Evolutionary conservation across 2,113 vertebrate genomes (phyloP), one percentile per base, ranked within the genome.

Genomic region (Gasterosteus nipponicus): DNA sequence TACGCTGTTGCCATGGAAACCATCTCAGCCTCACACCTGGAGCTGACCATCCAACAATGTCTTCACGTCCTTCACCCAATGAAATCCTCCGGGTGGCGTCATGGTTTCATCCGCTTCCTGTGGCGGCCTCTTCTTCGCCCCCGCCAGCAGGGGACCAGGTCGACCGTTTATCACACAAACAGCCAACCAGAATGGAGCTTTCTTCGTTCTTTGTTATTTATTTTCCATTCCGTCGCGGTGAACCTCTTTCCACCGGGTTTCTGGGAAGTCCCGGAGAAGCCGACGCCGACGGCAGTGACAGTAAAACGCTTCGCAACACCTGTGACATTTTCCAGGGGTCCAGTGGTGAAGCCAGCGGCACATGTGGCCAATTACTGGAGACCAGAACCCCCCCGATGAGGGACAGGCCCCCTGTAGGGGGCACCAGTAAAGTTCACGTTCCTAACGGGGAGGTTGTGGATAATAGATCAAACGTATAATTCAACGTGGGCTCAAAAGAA

Each of bases 311-410:
- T 68, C 6, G 59, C 58, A 79, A 94, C 90, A 93, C 91, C 91
- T 91, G 86, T 91, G 93, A 93, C 89, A 92, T 86, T 93, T 93
- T 91, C 91, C 93, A 93, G 90, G 80, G 73, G 84, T 79, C 63
- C 64, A 49, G 22, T 66, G 91, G 85, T 91, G 83, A 89, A n/a
- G 88, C 76, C 81, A 86, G 87, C 81, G 85, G 87, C 88, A 89
- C 63, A 89, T 90, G 83, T 86, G 79, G 78, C 83, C 86, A 76
- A 75, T 87, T 76, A 82, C 41, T 62, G 69, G 69, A 73, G 58
- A 73, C 86, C 70, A 76, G 65, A 64, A 80, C 58, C 74, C 85
- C 22, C 22, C 22, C 22, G 22, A 26, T 26, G 22, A 26, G 22
- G 22, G 22, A 26, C 22, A 26, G 22, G 1, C 22, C 22, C 22